Conservation (phyloP, 2,888 invertebrate genomes). For the Callyntrura guangdongensis region DNA sequence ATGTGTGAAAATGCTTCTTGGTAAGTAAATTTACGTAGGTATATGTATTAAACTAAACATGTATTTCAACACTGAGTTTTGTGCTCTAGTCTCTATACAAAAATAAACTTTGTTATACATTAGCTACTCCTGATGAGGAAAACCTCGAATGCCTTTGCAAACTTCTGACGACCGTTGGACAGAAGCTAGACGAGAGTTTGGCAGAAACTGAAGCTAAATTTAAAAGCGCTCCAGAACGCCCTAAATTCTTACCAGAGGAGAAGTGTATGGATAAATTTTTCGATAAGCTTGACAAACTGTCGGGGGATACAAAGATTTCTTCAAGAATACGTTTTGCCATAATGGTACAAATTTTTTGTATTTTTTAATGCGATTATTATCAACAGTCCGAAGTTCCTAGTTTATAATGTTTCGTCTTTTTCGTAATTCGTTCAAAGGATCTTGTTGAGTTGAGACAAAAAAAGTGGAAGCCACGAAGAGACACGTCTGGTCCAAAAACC, state of each 20-base stretch:
- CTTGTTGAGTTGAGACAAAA: slow-evolving; percentile 94
- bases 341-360: slow-evolving; percentile 80
- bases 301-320: slow-evolving; percentile 86
- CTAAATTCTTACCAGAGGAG: slow-evolving; percentile 81
- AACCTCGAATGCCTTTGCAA: slow-evolving; percentile 97
- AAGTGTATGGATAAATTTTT: slow-evolving; percentile 88
- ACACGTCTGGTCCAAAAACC: slow-evolving; percentile 96
- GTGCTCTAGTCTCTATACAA: not conserved
- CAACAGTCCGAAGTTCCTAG: too few relatives aligned
- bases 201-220: slow-evolving; percentile 79
- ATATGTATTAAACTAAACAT: not conserved
- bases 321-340: slow-evolving; percentile 88
- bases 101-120: slow-evolving; percentile 18
- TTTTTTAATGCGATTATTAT: too few relatives aligned
- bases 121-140: slow-evolving; percentile 90
- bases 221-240: slow-evolving; percentile 73
- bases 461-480: slow-evolving; percentile 94
- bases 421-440: slow-evolving; percentile 91
- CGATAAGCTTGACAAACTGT: slow-evolving; percentile 91
- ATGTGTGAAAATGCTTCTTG: slow-evolving; percentile 92
- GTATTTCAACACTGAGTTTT: not conserved
- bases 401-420: not conserved
- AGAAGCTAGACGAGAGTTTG: slow-evolving; percentile 89
- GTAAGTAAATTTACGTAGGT: slow-evolving; percentile 86
- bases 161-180: slow-evolving; percentile 95